A percentile compares a stretch with the other conserved stretches of the same genome.
phyloP scores from a whole-genome alignment of 2,888 invertebrate genomes.

The Scaptomyza tumidula region DNA sequence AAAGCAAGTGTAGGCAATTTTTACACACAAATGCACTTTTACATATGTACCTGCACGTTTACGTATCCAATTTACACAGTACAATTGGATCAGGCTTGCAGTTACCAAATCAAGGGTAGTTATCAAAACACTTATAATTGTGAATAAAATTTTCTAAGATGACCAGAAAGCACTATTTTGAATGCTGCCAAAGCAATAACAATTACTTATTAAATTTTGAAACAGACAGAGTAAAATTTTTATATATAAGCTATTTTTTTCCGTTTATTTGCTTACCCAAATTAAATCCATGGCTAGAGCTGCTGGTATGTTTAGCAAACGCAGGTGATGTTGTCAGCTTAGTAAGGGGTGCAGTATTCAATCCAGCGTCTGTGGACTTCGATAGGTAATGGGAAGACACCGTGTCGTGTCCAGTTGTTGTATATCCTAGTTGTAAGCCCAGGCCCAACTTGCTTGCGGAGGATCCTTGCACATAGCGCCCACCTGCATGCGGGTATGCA shows the following conservation, averaged over 20 bases:
- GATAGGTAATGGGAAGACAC: constrained; percentile 22
- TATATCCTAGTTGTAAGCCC: constrained; percentile 18
- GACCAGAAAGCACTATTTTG: no score
- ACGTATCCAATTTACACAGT: no score
- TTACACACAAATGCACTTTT: no score
- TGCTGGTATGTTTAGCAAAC: neutral
- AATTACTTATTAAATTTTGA: no score
- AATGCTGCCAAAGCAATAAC: no score
- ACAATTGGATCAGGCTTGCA: no score
- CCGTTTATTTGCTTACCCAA: constrained; percentile 49
- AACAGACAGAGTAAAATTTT: neutral
- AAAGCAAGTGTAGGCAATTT: no score
- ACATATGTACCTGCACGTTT: no score
- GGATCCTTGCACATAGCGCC: constrained; percentile 39
- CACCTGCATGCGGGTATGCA: constrained; percentile 78
- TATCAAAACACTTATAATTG: no score
- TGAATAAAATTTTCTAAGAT: no score
- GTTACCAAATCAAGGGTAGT: no score
- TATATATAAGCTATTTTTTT: neutral
- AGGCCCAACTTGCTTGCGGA: constrained; percentile 19
- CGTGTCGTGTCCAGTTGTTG: constrained; percentile 22
- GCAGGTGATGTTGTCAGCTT: constrained; percentile 55
- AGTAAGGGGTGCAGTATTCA: constrained; percentile 29
- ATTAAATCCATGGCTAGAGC: constrained; percentile 38
- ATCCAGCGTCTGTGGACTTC: constrained; percentile 9